Conservation (phyloP, 2,113 vertebrate species). For the Cyanoderma ruficeps region DNA sequence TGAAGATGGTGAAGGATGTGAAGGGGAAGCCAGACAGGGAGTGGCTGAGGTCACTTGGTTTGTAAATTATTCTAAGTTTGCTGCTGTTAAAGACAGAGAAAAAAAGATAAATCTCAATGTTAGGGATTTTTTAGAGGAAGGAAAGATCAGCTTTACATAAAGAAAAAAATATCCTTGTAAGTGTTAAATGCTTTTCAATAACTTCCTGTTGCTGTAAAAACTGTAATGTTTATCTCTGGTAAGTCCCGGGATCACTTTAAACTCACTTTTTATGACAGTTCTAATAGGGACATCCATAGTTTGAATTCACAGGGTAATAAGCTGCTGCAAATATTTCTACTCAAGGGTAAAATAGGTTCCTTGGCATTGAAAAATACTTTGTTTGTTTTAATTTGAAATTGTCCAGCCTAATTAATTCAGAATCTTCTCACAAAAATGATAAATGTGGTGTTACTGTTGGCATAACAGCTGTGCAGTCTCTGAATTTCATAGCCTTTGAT, state of each 20-base stretch:
- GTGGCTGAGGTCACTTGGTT: background rate
- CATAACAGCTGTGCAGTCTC: background rate
- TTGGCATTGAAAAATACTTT: background rate
- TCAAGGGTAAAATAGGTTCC: background rate
- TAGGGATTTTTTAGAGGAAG: background rate
- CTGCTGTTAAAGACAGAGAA: background rate
- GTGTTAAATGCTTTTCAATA: background rate
- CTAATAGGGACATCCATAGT: background rate
- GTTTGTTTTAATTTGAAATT: background rate
- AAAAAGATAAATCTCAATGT: background rate
- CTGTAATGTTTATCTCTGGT: background rate
- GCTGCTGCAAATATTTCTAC: background rate
- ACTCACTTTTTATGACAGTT: background rate
- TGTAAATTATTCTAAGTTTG: background rate
- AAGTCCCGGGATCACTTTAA: background rate
- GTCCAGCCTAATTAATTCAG: background rate
- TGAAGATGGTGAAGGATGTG: background rate
- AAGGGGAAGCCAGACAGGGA: background rate
- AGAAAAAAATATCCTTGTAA: background rate
- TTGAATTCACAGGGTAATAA: background rate
- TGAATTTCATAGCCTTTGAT: background rate
- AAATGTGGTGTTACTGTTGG: background rate
- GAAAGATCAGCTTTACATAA: background rate
- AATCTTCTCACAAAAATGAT: background rate
- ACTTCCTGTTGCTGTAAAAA: background rate